Percentiles rank a stretch among this genome's conserved stretches.
These are phyloP conservation scores for Capitella teleta DNA, from an alignment of 1,140 invertebrate species.

Conservation along the genomic window DNA sequence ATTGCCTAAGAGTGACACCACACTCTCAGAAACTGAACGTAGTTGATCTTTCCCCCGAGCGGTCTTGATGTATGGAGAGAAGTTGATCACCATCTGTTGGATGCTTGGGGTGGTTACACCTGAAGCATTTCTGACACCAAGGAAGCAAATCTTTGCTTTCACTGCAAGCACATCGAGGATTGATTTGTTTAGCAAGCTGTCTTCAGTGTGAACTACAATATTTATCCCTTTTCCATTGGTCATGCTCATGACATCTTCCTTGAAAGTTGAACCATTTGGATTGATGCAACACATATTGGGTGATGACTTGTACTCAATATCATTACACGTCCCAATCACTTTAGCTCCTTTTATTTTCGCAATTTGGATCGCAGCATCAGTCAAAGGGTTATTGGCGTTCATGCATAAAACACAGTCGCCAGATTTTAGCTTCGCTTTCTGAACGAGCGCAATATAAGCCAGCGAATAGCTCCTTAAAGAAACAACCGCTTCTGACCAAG, in stretches of 20 bases:
- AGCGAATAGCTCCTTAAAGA: background rate
- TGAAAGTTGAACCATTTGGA: background rate
- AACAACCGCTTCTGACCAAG: background rate
- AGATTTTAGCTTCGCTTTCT: background rate
- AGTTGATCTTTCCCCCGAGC: background rate
- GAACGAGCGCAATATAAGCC: background rate
- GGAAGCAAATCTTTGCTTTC: background rate
- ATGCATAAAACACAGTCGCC: background rate
- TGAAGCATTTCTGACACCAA: background rate
- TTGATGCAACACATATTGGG: background rate
- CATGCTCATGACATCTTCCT: background rate
- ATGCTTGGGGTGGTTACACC: background rate
- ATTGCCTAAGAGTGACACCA: background rate
- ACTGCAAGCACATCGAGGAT: background rate
- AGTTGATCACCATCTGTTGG: background rate
- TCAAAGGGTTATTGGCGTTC: background rate
- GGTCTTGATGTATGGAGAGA: background rate
- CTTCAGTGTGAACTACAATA: background rate
- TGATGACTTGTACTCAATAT: background rate
- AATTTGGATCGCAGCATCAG: background rate
- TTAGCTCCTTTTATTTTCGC: background rate
- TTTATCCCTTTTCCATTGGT: background rate
- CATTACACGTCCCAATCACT: background rate
- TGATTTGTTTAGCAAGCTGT: background rate
- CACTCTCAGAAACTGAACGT: background rate